A percentile compares a stretch with the other conserved stretches of the same genome.
These are phyloP conservation scores for Chondrilla cf. caribensis DNA, from an alignment of 37 sponge, comb jelly and placozoan genomes.

Conservation along the genomic window DNA sequence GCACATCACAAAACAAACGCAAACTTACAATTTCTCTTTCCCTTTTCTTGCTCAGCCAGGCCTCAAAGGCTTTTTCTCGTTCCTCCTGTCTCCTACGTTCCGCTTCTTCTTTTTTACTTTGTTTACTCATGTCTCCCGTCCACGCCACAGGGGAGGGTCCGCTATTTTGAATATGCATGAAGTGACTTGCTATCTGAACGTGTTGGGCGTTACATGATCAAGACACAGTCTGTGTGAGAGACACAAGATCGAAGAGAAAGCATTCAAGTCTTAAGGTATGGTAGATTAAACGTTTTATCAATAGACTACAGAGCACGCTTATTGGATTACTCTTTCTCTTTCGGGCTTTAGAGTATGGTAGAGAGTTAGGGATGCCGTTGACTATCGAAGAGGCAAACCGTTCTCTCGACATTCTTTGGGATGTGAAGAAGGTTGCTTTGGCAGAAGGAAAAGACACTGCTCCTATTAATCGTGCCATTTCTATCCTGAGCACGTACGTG, in stretches of 20 bases:
- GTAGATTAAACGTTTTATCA: too few relatives aligned
- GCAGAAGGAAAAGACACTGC: conserved; percentile 7
- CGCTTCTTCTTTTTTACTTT: neutral
- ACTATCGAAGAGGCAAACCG: conserved; percentile 52
- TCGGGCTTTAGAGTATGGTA: neutral
- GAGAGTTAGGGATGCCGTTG: conserved; percentile 51
- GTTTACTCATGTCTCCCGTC: neutral
- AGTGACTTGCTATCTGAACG: neutral
- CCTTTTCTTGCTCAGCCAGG: conserved; percentile 64
- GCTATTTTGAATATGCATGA: neutral
- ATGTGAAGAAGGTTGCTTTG: conserved; percentile 28
- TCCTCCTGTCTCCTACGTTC: conserved; percentile 2
- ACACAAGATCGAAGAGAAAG: too few relatives aligned
- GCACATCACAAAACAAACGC: neutral
- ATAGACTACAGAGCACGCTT: too few relatives aligned
- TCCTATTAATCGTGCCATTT: conserved; percentile 49
- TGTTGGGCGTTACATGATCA: neutral
- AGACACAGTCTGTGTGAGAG: too few relatives aligned
- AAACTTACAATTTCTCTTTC: conserved; percentile 37
- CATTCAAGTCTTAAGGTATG: too few relatives aligned
- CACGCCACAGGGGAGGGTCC: neutral
- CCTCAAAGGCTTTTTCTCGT: conserved; percentile 52
- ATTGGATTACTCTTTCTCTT: too few relatives aligned
- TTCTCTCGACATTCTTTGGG: conserved; percentile 60
- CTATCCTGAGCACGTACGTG: conserved; percentile 54